Evolutionary conservation across 2,113 vertebrate genomes (phyloP), one percentile per base, ranked within the genome.

Genomic region (Bubo scandiacus): DNA sequence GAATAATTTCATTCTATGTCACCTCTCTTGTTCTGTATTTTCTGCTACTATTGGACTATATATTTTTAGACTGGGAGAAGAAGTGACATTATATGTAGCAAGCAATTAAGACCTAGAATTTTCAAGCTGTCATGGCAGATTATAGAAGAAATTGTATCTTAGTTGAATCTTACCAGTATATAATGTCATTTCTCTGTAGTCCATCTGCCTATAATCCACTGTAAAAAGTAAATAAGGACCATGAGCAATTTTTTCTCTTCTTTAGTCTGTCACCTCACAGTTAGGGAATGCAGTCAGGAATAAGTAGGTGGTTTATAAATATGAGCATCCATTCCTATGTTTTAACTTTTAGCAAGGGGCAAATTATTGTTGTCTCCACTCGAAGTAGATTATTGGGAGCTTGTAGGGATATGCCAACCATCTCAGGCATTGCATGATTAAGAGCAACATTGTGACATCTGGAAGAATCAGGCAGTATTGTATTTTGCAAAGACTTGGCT

Each of bases 81-180:
- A 92, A 82, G 40, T 27, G 55, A 92, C 92, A 96, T 92, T 85
- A 85, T 71, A 90, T 62, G 73, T 40, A 92, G 32, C 57, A 81
- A 82, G 67, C 59, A 96, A 94, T 96, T 96, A 91, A 92, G 63
- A 87, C 26, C 57, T 90, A 86, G 74, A 83, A 94, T 87, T 86
- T 94, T 85, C 65, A 92, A 86, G 34, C 42, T 94, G 70, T 88
- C 68, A 86, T 82, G 57, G 61, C 62, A 80, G 40, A 80, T 93
- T 95, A 68, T 70, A 38, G 70, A 63, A 86, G 8, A 94, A 94
- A 77, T 77, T 77, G 40, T 95, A 80, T 88, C 40, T 88, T 71
- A 49, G 40, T 55, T 74, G 75, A 80, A 58, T 25, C 45, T 94
- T 92, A 68, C 19, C 15, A 88, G 58, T 75, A 66, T 59, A 57